These are phyloP conservation scores for Drosophila setosimentum DNA, from an alignment of 2,888 invertebrate genomes.

Conservation along the genomic window DNA sequence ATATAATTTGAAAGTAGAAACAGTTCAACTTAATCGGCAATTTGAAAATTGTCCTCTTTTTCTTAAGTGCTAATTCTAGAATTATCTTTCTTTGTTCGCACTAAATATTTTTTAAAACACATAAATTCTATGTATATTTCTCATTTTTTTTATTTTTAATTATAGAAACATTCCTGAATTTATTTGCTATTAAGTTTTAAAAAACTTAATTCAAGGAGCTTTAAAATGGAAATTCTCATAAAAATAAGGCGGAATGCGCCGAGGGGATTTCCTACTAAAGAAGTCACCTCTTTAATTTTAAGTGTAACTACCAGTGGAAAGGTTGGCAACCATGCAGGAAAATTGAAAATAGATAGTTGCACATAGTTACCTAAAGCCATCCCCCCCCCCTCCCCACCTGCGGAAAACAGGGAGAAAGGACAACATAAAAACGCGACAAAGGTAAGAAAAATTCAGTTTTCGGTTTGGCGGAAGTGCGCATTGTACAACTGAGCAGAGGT, in stretches of 20 bases:
- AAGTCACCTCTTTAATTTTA: not conserved
- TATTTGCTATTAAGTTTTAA: no score
- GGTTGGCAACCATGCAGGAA: conserved; percentile 61
- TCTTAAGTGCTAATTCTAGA: not conserved
- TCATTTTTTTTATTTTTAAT: no score
- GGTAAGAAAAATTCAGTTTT: conserved; percentile 53
- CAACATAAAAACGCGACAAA: conserved; percentile 48
- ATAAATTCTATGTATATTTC: no score
- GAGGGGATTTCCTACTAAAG: not conserved
- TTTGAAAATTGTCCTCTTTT: not conserved
- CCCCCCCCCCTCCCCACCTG: not conserved
- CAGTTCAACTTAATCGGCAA: not conserved
- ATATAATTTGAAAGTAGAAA: not conserved
- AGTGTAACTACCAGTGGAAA: conserved; percentile 33
- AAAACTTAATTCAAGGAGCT: no score
- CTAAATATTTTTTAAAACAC: no score
- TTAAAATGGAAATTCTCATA: not conserved
- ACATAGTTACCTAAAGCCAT: conserved; percentile 61
- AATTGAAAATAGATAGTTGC: conserved; percentile 80
- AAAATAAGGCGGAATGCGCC: not conserved
- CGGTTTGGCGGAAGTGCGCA: conserved; percentile 71
- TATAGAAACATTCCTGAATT: no score
- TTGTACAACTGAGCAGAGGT: conserved; percentile 72
- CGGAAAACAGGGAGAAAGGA: conserved; percentile 9
- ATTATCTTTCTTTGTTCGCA: no score